Conservation (phyloP, 2,113 vertebrate genomes). For the Pseudolaguvia tuberculata region DNA sequence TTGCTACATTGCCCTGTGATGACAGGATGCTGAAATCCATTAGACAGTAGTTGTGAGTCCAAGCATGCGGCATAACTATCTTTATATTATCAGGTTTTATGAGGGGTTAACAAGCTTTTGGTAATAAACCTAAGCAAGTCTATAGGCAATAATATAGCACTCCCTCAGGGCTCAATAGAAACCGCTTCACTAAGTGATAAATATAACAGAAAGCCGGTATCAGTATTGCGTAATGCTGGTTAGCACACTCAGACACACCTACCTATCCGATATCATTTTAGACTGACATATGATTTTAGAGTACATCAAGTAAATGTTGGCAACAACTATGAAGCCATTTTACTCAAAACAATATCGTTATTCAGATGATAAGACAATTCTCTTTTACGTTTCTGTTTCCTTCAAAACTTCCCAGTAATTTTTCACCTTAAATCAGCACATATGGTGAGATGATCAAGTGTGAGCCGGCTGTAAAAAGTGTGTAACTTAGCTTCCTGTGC, state of each 20-base stretch:
- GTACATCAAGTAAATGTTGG: background rate
- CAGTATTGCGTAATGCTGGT: background rate
- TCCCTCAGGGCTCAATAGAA: conserved; percentile 27
- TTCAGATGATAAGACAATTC: background rate
- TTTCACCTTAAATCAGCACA: background rate
- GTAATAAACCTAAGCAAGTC: conserved; percentile 20
- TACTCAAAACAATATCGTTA: background rate
- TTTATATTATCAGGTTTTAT: conserved; percentile 7
- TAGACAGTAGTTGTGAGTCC: background rate
- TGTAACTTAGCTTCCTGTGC: conserved; percentile 11
- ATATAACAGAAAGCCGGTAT: background rate
- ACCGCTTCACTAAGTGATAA: background rate
- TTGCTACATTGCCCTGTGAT: conserved; percentile 4
- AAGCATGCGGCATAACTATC: background rate
- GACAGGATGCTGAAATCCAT: background rate
- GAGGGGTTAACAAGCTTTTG: background rate
- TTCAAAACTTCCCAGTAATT: background rate
- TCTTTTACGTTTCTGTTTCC: background rate
- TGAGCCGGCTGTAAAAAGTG: background rate
- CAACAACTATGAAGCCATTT: background rate
- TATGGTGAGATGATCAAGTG: background rate
- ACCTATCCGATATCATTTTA: too few relatives aligned
- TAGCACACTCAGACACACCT: background rate
- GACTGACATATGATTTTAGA: too few relatives aligned
- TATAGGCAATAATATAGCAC: conserved; percentile 9